A percentile compares a stretch with the other conserved stretches of the same genome.
These are phyloP conservation scores for Etheostoma cragini DNA, from an alignment of 2,113 vertebrate species.

Conservation along the genomic window DNA sequence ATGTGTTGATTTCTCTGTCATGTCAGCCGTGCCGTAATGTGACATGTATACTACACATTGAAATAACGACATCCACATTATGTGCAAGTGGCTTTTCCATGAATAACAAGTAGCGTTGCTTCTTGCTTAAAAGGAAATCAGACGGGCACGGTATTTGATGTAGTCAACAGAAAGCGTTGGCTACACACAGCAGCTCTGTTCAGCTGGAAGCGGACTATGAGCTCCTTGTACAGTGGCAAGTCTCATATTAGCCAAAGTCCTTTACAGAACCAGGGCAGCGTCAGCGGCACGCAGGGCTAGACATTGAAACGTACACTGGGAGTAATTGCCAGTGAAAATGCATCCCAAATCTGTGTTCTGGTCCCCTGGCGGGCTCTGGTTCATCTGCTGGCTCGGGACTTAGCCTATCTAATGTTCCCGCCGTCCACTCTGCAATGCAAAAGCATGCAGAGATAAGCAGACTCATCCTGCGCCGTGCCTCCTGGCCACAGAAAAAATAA, in stretches of 20 bases:
- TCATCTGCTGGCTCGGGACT: slow-evolving; percentile 76
- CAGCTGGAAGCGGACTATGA: slow-evolving; percentile 27
- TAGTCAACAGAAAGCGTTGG: slow-evolving; percentile 25
- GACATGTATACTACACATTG: slow-evolving; percentile 39
- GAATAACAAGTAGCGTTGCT: slow-evolving; percentile 46
- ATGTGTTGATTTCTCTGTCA: slow-evolving; percentile 45
- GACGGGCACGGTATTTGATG: slow-evolving; percentile 18
- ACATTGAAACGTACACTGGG: slow-evolving; percentile 64
- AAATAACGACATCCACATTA: slow-evolving; percentile 49
- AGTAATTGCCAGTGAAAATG: slow-evolving; percentile 79
- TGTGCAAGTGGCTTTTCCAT: slow-evolving; percentile 31
- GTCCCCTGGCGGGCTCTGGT: slow-evolving; percentile 51
- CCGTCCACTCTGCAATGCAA: slow-evolving; percentile 48
- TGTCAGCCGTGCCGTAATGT: slow-evolving; percentile 40
- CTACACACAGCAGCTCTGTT: slow-evolving; percentile 15
- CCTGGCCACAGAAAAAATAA: slow-evolving; percentile 53
- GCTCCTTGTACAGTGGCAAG: slow-evolving; percentile 44
- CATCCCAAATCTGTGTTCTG: slow-evolving; percentile 73
- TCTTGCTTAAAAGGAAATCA: slow-evolving; percentile 42
- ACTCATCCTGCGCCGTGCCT: slow-evolving; percentile 12
- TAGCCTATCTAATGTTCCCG: slow-evolving; percentile 62
- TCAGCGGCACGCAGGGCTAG: slow-evolving; percentile 41
- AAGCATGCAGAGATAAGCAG: slow-evolving; percentile 66
- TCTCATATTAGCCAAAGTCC: slow-evolving; percentile 67
- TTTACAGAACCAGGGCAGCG: slow-evolving; percentile 48